phyloP scores from a whole-genome alignment of 2,888 invertebrate species.

The Allolobophora icterica region DNA sequence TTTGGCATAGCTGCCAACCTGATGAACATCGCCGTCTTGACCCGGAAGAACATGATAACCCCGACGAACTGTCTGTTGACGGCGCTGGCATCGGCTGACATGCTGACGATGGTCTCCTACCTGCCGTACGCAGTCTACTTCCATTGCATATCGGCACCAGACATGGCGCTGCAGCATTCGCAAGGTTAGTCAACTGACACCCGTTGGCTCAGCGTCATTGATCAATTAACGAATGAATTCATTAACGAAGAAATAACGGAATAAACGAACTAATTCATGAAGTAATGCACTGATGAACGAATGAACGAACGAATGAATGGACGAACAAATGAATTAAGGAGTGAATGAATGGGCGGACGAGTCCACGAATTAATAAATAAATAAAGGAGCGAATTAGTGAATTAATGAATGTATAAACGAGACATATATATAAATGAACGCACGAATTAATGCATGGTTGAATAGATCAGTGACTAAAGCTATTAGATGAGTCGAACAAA shows the following conservation, averaged over 20 bases:
- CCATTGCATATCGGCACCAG: slow-evolving; percentile 46
- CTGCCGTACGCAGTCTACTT: slow-evolving; percentile 69
- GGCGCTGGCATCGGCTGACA: slow-evolving; percentile 82
- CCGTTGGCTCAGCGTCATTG: background rate
- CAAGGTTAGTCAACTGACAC: slow-evolving; percentile 40
- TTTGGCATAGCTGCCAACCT: slow-evolving; percentile 90
- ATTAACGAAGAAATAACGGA: background rate
- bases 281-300: too few relatives aligned
- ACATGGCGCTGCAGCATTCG: slow-evolving; percentile 50
- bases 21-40: slow-evolving; percentile 86
- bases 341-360: background rate
- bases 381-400: too few relatives aligned
- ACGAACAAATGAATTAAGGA: too few relatives aligned
- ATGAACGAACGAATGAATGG: too few relatives aligned
- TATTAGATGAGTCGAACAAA: background rate
- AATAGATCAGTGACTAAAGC: background rate
- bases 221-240: background rate
- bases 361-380: too few relatives aligned
- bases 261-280: background rate
- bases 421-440: background rate
- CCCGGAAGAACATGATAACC: slow-evolving; percentile 84
- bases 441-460: slow-evolving; percentile 20
- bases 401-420: background rate
- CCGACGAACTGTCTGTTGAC: slow-evolving; percentile 91
- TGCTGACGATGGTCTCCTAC: slow-evolving; percentile 87